Base-by-base conservation (phyloP, 2,113 vertebrate species). In the Rhabdomys dilectus region DNA sequence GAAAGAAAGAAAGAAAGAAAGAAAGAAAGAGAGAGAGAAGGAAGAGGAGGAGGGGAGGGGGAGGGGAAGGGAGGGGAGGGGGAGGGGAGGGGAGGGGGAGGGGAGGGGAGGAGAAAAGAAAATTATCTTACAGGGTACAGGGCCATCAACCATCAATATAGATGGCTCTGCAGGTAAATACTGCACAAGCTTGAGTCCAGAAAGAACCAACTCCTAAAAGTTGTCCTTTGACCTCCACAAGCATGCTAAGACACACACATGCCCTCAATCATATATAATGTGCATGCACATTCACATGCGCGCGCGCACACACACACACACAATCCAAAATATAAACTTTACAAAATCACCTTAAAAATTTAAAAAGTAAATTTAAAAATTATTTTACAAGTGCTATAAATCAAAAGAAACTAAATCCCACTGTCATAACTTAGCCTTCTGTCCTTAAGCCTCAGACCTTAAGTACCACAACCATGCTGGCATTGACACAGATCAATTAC, bases 401-500 rank as follows among this genome's bases (percentile, higher is more conserved):
- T 34, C 58, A 85, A 96, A 96, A 96, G 21, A 77, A 96, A 87
- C 51, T 92, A n/a, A 95, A 86, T 73, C 39, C 39, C n/a, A 94
- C 60, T 88, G 42, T 72, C 36, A 45, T 19, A 94, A 78, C 15
- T 62, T 89, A 85, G 62, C 51, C 92, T 96, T 94, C 66, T 92
- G 85, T 73, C 77, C 91, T 9, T 29, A 42, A 77, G 24, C 29
- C 34, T 95, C 77, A 91, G 73, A 75, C 34, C 48, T 84, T 94
- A 80, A 91, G 89, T 60, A 70, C 73, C 62, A n/a, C 58, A 92
- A 91, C 68, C 31, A 70, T 24, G 17, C 53, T 90, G 90, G 73
- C 80, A 80, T 24, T 78, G 90, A 95, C 36, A 95, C 62, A 91
- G 72, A 66, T 96, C 82, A 86, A 92, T 97, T 96, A 89, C 91